Evolutionary conservation across 2,797 vertebrate species (phyloP).

Genomic region (Acridotheres tristis): DNA sequence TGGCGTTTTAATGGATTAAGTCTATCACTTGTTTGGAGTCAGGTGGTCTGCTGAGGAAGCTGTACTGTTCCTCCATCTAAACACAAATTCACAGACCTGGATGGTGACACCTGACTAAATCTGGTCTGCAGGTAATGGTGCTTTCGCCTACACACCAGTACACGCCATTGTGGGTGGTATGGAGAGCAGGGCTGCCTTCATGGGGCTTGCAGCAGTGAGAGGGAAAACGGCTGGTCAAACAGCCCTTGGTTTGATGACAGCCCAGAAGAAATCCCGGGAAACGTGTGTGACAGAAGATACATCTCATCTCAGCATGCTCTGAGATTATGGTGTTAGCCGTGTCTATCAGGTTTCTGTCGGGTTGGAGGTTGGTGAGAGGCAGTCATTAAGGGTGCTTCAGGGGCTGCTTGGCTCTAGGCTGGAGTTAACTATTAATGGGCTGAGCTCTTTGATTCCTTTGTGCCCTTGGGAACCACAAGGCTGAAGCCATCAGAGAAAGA

Average conservation of each 20-base stretch:
- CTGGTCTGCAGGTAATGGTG: neutral
- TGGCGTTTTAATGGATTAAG: neutral
- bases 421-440: slow-evolving; percentile 67
- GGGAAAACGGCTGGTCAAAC: neutral
- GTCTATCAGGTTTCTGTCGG: slow-evolving; percentile 22
- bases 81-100: neutral
- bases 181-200: neutral
- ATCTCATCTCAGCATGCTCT: neutral
- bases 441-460: slow-evolving; percentile 64
- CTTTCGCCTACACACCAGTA: neutral
- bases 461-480: slow-evolving; percentile 10
- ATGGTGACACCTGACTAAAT: neutral
- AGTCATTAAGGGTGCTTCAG: slow-evolving; percentile 13
- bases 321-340: slow-evolving; percentile 21
- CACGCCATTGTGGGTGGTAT: accelerated
- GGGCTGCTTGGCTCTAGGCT: slow-evolving; percentile 27
- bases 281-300: neutral
- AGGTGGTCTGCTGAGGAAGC: neutral
- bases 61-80: neutral
- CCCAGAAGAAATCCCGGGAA: neutral
- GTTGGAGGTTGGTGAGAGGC: neutral
- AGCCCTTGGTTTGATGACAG: neutral
- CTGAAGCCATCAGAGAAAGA: slow-evolving; percentile 50
- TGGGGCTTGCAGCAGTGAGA: neutral
- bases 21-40: neutral